A percentile compares a stretch with the other conserved stretches of the same genome.
phyloP scores from a whole-genome alignment of 2,797 vertebrate species.

The Nannoperca australis region DNA sequence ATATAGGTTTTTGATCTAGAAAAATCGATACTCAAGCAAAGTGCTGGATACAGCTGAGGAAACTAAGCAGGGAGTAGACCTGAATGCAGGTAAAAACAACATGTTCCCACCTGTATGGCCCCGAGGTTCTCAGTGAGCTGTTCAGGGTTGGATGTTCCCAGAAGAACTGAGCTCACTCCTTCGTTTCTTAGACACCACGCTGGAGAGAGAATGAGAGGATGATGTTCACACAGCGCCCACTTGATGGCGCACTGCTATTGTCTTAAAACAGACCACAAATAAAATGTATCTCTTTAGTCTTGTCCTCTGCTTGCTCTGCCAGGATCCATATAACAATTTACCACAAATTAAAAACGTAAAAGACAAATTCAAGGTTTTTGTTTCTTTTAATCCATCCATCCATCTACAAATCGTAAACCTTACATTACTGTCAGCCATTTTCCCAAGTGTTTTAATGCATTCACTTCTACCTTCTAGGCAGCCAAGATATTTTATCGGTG shows the following conservation, averaged over 20 bases:
- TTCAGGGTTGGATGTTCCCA: slow-evolving; percentile 96
- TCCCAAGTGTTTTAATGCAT: not conserved
- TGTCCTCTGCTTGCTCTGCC: not conserved
- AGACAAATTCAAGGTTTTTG: not conserved
- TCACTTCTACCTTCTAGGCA: slow-evolving; percentile 1
- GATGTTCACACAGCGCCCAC: slow-evolving; percentile 39
- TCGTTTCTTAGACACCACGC: slow-evolving; percentile 98
- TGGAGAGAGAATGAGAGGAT: slow-evolving; percentile 64
- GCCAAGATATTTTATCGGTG: not conserved
- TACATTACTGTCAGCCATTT: not conserved
- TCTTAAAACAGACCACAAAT: not conserved
- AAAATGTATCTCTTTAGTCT: not conserved
- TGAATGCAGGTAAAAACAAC: not conserved
- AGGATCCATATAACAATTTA: not conserved
- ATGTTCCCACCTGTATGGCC: slow-evolving; percentile 92
- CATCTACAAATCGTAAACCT: not conserved
- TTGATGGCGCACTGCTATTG: slow-evolving; percentile 30
- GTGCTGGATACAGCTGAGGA: not conserved
- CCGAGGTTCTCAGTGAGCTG: slow-evolving; percentile 98
- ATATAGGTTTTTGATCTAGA: not conserved
- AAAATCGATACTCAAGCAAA: slow-evolving; percentile 3
- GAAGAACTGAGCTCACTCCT: slow-evolving; percentile 96
- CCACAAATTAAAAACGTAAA: not conserved
- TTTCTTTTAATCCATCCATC: not conserved
- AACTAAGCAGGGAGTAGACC: not conserved